Percentiles rank a stretch among this genome's conserved stretches.
These are phyloP conservation scores for Rhinoderma darwinii DNA, from an alignment of 2,113 vertebrate species.

Conservation along the genomic window DNA sequence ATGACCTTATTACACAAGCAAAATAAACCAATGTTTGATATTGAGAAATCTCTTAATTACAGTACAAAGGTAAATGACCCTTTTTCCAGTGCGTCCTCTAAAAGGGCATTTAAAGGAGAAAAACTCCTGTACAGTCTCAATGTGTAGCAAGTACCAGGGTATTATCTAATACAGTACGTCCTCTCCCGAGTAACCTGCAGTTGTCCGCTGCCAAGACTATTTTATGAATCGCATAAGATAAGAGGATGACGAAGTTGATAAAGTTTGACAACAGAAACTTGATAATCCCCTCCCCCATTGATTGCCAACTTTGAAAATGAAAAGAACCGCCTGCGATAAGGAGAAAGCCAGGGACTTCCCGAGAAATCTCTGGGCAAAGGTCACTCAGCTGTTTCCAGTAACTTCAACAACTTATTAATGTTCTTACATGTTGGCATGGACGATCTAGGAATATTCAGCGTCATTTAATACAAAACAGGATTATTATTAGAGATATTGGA, in stretches of 20 bases:
- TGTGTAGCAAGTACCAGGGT: background rate
- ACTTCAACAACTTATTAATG: background rate
- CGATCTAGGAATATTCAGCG: background rate
- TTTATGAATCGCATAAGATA: constrained; percentile 14
- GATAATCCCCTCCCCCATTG: background rate
- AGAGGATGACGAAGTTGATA: constrained; percentile 32
- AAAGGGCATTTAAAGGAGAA: background rate
- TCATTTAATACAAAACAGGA: background rate
- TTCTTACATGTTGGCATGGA: background rate
- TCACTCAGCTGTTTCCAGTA: constrained; percentile 39
- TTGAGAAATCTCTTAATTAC: constrained; percentile 17
- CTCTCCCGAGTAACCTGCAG: background rate
- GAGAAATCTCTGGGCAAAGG: constrained; percentile 8
- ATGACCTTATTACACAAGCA: background rate
- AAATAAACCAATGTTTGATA: background rate
- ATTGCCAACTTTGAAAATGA: constrained; percentile 13
- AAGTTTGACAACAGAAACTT: constrained; percentile 40
- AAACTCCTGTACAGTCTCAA: background rate
- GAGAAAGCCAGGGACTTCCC: constrained; percentile 31
- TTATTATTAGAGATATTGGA: no score
- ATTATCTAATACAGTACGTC: background rate
- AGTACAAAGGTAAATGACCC: background rate
- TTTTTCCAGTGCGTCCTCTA: background rate
- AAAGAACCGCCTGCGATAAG: constrained; percentile 40
- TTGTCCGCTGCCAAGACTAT: background rate